Conservation (phyloP, 2,888 invertebrate genomes). For the Thecocarcelia acutangulata region DNA sequence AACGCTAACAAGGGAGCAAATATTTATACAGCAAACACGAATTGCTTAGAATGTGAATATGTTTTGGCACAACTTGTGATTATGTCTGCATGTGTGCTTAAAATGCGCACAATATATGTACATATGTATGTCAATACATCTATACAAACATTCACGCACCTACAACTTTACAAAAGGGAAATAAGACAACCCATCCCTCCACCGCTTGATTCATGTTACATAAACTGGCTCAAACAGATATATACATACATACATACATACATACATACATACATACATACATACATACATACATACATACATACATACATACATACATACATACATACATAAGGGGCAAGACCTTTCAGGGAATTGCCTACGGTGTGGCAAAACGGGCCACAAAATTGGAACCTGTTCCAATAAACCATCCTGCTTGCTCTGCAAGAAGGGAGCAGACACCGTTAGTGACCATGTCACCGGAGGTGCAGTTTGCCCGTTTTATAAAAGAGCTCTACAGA, state of each 20-base stretch:
- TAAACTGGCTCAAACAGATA: not conserved
- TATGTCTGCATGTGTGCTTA: not conserved
- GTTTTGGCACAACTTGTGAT: not conserved
- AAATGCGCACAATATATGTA: conserved; percentile 19
- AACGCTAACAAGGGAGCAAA: conserved; percentile 48
- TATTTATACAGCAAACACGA: conserved; percentile 53
- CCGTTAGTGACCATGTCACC: too few species aligned
- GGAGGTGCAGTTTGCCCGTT: too few species aligned
- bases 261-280: not conserved
- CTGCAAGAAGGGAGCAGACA: too few species aligned
- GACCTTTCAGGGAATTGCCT: too few species aligned
- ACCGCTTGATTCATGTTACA: not conserved
- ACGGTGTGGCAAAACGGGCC: too few species aligned
- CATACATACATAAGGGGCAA: too few species aligned
- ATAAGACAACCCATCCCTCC: conserved; percentile 38
- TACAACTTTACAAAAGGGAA: conserved; percentile 41
- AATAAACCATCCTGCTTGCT: too few species aligned
- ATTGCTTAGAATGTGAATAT: not conserved
- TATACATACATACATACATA: not conserved
- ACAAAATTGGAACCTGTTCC: too few species aligned
- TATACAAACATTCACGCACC: conserved; percentile 35
- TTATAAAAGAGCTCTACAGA: too few species aligned
- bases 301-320: too few species aligned
- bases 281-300: not conserved
- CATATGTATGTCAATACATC: too few species aligned